Conservation (phyloP, 2,888 invertebrate genomes). For the Bimastos eiseni region DNA sequence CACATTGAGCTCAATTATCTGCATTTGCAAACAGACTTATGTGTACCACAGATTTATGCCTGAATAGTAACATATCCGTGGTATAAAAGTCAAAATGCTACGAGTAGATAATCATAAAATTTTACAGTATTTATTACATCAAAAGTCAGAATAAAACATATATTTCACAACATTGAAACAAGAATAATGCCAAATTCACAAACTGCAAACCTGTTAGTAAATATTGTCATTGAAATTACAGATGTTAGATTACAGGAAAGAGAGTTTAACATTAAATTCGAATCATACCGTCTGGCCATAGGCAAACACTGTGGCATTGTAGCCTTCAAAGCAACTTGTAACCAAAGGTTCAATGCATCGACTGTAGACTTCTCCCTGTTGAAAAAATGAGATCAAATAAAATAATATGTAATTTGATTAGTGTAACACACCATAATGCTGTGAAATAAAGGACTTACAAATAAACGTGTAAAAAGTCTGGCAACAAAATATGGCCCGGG, state of each 20-base stretch:
- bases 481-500: neutral
- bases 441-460: neutral
- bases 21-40: neutral
- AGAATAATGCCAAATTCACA: neutral
- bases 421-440: neutral
- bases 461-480: neutral
- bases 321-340: slow-evolving; percentile 69
- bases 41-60: neutral
- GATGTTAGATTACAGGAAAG: neutral
- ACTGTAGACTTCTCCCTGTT: slow-evolving; percentile 58
- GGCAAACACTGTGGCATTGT: slow-evolving; percentile 90
- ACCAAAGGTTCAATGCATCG: slow-evolving; percentile 58
- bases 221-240: neutral
- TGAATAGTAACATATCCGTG: neutral
- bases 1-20: no score
- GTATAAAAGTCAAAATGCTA: neutral
- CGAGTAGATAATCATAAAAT: neutral
- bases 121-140: neutral
- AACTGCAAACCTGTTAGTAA: neutral
- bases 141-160: neutral
- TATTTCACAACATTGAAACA: neutral
- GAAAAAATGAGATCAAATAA: slow-evolving; percentile 24
- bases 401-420: neutral
- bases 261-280: neutral
- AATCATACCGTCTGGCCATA: slow-evolving; percentile 81